Evolutionary conservation across 2,888 invertebrate genomes (phyloP).

Genomic region (Drosophila algonquin): DNA sequence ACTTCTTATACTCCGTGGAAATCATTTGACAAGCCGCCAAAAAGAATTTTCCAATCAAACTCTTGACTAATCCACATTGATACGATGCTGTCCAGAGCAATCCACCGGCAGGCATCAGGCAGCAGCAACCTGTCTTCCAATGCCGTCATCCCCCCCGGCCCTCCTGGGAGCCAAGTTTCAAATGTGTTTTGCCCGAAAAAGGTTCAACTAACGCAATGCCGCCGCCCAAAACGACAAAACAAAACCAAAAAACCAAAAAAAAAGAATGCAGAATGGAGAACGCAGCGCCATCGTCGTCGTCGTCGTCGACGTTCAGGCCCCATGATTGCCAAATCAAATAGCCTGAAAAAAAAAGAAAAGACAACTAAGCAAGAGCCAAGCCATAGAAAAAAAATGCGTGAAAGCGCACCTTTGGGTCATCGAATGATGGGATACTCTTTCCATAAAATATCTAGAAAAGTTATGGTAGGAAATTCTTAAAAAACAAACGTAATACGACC

Average conservation of each 20-base stretch:
- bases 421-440: not conserved
- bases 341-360: slow-evolving; percentile 50
- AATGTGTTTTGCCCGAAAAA: slow-evolving; percentile 63
- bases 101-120: not conserved
- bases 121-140: slow-evolving; percentile 24
- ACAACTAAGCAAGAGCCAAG: slow-evolving; percentile 15
- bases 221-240: slow-evolving; percentile 52
- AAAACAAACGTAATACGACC: not conserved
- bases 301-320: slow-evolving; percentile 10
- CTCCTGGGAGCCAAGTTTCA: slow-evolving; percentile 39
- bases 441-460: not conserved
- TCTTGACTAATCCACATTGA: slow-evolving; percentile 55
- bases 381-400: slow-evolving; percentile 5
- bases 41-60: slow-evolving; percentile 41
- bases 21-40: slow-evolving; percentile 18
- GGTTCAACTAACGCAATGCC: slow-evolving; percentile 72
- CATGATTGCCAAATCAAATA: slow-evolving; percentile 79
- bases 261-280: slow-evolving; percentile 64
- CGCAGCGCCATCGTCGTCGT: slow-evolving; percentile 54
- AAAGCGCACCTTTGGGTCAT: not conserved
- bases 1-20: slow-evolving; percentile 22
- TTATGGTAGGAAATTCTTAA: no score
- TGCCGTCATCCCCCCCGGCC: not conserved
- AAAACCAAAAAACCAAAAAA: slow-evolving; percentile 11
- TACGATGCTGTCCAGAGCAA: slow-evolving; percentile 20